phyloP scores from a whole-genome alignment of 2,113 vertebrate species.

The Ammodramus savannarum region DNA sequence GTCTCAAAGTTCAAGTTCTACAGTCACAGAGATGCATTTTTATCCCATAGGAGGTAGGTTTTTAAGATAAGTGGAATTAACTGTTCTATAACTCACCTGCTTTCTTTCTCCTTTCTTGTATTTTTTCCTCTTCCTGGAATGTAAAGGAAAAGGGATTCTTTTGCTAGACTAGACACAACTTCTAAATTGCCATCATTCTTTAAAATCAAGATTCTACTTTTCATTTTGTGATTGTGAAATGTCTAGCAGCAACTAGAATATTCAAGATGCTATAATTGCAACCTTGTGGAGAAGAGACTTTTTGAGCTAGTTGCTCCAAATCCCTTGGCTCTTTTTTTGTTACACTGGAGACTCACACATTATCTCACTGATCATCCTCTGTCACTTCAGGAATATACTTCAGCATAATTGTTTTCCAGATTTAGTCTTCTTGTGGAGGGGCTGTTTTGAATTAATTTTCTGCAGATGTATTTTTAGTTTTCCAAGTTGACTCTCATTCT shows the following conservation, averaged over 20 bases:
- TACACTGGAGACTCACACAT: background rate
- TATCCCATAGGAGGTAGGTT: background rate
- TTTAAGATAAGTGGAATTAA: background rate
- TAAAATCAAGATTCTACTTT: background rate
- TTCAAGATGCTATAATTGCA: background rate
- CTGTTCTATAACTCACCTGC: background rate
- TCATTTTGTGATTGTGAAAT: background rate
- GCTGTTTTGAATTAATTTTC: conserved; percentile 18
- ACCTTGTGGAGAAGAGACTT: rapidly evolving
- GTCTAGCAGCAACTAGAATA: background rate
- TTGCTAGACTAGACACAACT: background rate
- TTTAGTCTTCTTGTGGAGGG: background rate
- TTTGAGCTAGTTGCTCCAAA: background rate
- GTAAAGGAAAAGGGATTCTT: background rate
- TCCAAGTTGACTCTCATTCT: conserved; percentile 14
- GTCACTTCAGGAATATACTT: background rate
- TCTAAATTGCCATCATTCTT: background rate
- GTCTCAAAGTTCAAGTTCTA: background rate
- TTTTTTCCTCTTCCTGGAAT: background rate
- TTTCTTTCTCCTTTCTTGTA: background rate
- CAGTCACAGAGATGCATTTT: background rate
- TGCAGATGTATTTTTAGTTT: conserved; percentile 20
- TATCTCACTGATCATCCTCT: background rate
- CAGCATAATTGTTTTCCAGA: background rate
- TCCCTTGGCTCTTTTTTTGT: background rate